Percentiles rank a stretch among this genome's conserved stretches.
phyloP scores from a whole-genome alignment of 1,140 invertebrate species.

The Drosophila pachea region DNA sequence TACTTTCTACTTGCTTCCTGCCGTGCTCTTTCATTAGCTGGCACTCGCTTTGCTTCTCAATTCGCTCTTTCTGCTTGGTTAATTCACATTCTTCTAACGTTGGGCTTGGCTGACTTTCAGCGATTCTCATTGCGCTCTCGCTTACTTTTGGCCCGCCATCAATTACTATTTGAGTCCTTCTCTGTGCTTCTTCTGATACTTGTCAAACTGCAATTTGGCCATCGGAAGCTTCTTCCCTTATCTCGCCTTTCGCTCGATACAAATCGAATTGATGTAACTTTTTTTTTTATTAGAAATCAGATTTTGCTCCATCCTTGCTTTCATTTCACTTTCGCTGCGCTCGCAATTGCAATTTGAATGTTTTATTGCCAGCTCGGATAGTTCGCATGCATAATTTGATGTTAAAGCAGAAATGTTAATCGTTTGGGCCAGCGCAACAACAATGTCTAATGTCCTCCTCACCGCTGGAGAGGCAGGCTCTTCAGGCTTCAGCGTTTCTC shows the following conservation, averaged over 20 bases:
- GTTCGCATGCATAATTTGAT: constrained; percentile 60
- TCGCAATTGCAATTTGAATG: constrained; percentile 5
- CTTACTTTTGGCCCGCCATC: background rate
- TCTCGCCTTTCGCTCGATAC: background rate
- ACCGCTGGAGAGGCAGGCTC: constrained; percentile 2
- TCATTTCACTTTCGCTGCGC: background rate
- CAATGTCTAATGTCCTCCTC: constrained; percentile 11
- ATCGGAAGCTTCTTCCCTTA: background rate
- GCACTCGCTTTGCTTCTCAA: no score
- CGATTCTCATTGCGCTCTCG: background rate
- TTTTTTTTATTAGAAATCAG: background rate
- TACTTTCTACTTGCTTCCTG: no score
- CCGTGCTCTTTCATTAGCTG: no score
- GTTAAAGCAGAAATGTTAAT: constrained; percentile 9
- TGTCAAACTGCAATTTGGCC: background rate
- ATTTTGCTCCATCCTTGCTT: background rate
- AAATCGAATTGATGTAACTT: background rate
- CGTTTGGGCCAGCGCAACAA: constrained; percentile 37
- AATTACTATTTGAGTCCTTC: no score
- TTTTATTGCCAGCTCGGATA: constrained; percentile 2
- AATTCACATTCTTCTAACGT: no score
- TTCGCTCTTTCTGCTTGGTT: no score
- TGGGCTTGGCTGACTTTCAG: background rate
- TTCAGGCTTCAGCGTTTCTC: constrained; percentile 7
- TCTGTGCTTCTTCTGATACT: background rate